Percentiles rank a stretch among this genome's conserved stretches.
Evolutionary conservation across 2,888 invertebrate genomes (phyloP).

Genomic region (Napeogenes inachia): DNA sequence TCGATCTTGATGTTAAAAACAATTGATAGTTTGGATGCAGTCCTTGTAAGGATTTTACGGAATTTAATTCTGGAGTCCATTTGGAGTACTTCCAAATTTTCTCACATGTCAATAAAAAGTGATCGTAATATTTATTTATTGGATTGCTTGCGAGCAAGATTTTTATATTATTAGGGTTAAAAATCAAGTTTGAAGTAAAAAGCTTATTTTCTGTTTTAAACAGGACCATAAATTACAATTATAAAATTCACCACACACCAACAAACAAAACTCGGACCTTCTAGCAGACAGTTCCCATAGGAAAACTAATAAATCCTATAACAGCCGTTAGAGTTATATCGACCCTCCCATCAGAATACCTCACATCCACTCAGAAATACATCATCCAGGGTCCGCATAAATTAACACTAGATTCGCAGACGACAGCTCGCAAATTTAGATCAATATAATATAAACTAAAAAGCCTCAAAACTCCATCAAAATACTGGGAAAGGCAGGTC

Average conservation of each 20-base stretch:
- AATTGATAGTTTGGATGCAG: constrained; percentile 44
- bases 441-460: constrained; percentile 13
- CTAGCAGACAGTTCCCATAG: constrained; percentile 19
- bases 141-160: background rate
- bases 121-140: constrained; percentile 29
- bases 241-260: background rate
- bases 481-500: constrained; percentile 36
- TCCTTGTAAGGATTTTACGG: constrained; percentile 56
- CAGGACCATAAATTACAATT: too few species aligned
- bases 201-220: too few species aligned
- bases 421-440: constrained; percentile 31
- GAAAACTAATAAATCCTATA: constrained; percentile 28
- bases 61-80: constrained; percentile 54
- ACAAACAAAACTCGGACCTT: constrained; percentile 6
- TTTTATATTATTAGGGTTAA: background rate
- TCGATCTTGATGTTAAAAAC: constrained; percentile 64
- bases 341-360: constrained; percentile 18
- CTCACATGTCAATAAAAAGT: constrained; percentile 31
- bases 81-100: constrained; percentile 26
- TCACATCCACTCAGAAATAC: constrained; percentile 22
- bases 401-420: constrained; percentile 44
- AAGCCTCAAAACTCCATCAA: constrained; percentile 27
- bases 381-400: constrained; percentile 32
- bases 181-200: too few species aligned
- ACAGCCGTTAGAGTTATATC: constrained; percentile 14